Percentiles rank a stretch among this genome's conserved stretches.
These are phyloP conservation scores for Grantiella picta DNA, from an alignment of 2,113 vertebrate genomes.

Conservation along the genomic window DNA sequence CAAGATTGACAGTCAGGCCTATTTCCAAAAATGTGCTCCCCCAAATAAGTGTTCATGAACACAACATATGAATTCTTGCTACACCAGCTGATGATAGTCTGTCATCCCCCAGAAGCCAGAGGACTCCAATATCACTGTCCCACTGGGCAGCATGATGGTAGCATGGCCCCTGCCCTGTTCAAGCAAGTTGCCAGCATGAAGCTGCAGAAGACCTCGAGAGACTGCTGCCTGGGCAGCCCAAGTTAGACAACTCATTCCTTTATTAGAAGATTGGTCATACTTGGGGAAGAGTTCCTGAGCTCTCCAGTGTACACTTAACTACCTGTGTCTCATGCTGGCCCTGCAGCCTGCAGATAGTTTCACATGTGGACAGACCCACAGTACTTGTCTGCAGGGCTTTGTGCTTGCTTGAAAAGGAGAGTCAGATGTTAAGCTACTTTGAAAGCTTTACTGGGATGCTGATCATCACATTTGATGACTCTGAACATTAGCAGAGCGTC, in stretches of 20 bases:
- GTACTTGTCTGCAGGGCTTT: neutral
- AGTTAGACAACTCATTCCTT: neutral
- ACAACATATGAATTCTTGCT: neutral
- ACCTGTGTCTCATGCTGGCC: neutral
- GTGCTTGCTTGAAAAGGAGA: neutral
- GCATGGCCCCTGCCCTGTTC: neutral
- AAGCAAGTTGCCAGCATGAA: neutral
- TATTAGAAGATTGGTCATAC: neutral
- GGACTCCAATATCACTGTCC: neutral
- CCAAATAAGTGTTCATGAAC: neutral
- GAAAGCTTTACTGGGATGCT: neutral
- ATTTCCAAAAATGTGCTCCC: neutral
- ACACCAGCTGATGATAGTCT: fast-evolving
- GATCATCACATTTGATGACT: neutral
- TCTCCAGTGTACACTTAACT: neutral
- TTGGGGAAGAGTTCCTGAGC: neutral
- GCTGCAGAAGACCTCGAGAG: neutral
- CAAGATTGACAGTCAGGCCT: neutral
- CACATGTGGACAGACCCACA: neutral
- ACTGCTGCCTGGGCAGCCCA: neutral
- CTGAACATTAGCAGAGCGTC: neutral
- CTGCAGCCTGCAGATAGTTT: neutral
- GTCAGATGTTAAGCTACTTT: neutral
- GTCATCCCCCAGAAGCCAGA: neutral
- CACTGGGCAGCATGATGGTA: neutral